A percentile compares a stretch with the other conserved stretches of the same genome.
phyloP scores from a whole-genome alignment of 2,113 vertebrate genomes.

The Peromyscus leucopus region DNA sequence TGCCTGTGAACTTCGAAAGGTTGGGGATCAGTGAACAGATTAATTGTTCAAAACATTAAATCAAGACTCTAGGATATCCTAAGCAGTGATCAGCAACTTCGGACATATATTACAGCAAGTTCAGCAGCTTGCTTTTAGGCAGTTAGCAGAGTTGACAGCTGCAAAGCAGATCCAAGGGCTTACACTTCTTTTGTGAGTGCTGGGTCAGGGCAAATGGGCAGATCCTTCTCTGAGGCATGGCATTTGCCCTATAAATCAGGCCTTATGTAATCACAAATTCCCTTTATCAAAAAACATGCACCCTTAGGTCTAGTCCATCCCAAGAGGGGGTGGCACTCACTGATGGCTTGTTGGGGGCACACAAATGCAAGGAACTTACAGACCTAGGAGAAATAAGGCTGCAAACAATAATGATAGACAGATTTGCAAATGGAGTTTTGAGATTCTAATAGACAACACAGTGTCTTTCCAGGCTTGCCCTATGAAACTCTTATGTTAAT shows the following conservation, averaged over 20 bases:
- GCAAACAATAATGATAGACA: not conserved
- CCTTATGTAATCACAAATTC: not conserved
- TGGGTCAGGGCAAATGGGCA: not conserved
- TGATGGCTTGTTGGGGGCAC: not conserved
- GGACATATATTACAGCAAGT: slow-evolving; percentile 18
- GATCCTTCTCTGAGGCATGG: not conserved
- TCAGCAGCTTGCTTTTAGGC: not conserved
- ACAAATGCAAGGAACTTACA: not conserved
- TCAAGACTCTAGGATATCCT: not conserved
- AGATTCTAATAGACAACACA: not conserved
- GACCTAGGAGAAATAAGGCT: not conserved
- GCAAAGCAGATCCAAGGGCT: not conserved
- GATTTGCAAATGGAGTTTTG: not conserved
- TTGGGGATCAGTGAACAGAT: not conserved
- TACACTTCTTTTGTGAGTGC: not conserved
- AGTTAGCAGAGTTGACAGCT: not conserved
- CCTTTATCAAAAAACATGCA: not conserved
- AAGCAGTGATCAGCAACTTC: not conserved
- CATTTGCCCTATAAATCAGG: not conserved
- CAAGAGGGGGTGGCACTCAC: not conserved
- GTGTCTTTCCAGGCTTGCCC: not conserved
- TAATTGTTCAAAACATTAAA: not conserved
- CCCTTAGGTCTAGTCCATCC: not conserved
- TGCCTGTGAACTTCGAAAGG: not conserved
- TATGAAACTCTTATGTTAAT: not conserved